These are phyloP conservation scores for Phymanthus crucifer DNA, from an alignment of 92 coral and sea anemone genomes.

Conservation along the genomic window DNA sequence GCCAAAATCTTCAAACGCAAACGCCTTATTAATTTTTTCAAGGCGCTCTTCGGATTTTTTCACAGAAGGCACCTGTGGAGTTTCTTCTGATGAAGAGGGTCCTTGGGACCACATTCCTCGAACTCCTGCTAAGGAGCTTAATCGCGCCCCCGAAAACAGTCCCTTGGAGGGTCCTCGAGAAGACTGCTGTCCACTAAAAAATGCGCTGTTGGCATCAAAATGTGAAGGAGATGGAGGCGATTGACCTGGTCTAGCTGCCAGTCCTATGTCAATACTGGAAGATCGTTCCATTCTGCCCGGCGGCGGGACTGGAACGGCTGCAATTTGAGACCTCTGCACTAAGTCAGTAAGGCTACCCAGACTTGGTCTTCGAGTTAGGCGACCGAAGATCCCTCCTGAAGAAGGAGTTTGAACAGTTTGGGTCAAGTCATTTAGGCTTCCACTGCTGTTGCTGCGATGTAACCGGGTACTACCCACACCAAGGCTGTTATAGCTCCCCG, in stretches of 20 bases:
- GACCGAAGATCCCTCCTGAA: conserved; percentile 80
- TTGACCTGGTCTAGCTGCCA: conserved; percentile 66
- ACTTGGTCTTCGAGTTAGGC: conserved; percentile 72
- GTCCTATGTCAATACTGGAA: conserved; percentile 75
- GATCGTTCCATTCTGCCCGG: conserved; percentile 63
- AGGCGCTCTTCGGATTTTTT: conserved; percentile 68
- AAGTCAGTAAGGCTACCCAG: conserved; percentile 84
- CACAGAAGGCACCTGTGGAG: conserved; percentile 22
- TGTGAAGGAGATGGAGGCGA: conserved; percentile 92
- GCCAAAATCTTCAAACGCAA: conserved; percentile 83
- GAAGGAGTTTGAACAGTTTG: conserved; percentile 25
- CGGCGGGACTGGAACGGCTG: conserved; percentile 51
- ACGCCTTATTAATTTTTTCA: conserved; percentile 75
- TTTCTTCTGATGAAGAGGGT: conserved; percentile 37
- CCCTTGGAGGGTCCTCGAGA: conserved; percentile 41
- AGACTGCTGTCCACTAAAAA: conserved; percentile 36
- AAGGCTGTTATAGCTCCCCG: conserved; percentile 20
- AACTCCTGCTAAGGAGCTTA: conserved; percentile 84
- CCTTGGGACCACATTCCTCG: conserved; percentile 75
- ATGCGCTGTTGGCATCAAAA: conserved; percentile 54
- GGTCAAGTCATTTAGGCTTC: conserved; percentile 77
- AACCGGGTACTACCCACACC: conserved; percentile 43
- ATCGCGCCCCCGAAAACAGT: conserved; percentile 61
- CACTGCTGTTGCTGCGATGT: conserved; percentile 80
- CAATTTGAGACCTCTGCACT: conserved; percentile 64